Conservation (phyloP, 2,797 vertebrate genomes). For the Pantherophis alleghaniensis region DNA sequence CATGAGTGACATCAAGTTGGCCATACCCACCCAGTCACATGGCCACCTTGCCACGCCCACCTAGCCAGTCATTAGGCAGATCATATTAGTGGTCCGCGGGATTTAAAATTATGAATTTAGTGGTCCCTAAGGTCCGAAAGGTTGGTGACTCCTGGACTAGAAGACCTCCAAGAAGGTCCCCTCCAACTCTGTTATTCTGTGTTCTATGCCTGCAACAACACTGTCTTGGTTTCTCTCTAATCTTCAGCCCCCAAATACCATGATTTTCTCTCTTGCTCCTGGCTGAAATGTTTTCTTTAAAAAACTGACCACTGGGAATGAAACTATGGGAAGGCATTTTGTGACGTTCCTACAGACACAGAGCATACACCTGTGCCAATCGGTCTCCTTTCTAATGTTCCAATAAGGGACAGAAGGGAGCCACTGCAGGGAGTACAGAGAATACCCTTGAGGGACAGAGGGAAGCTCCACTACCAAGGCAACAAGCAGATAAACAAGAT, state of each 20-base stretch:
- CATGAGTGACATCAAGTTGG: too few species aligned
- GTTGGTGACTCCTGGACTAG: background rate
- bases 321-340: background rate
- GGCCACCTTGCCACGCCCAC: too few species aligned
- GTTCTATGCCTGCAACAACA: background rate
- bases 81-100: too few species aligned
- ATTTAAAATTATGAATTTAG: too few species aligned
- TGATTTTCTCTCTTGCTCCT: background rate
- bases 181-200: background rate
- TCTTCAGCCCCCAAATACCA: background rate
- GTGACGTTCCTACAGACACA: background rate
- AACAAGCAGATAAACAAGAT: background rate
- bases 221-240: background rate
- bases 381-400: fast-evolving
- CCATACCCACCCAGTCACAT: too few species aligned
- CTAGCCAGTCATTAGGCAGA: too few species aligned
- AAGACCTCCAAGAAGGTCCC: background rate
- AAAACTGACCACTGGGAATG: background rate
- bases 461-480: background rate
- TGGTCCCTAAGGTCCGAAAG: too few species aligned
- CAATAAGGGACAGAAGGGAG: fast-evolving
- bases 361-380: too few species aligned
- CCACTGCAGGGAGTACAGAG: background rate
- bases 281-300: background rate
- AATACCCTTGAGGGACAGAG: background rate